A percentile compares a stretch with the other conserved stretches of the same genome.
Evolutionary conservation across 2,888 invertebrate species (phyloP).

Genomic region (Meloe dianella): DNA sequence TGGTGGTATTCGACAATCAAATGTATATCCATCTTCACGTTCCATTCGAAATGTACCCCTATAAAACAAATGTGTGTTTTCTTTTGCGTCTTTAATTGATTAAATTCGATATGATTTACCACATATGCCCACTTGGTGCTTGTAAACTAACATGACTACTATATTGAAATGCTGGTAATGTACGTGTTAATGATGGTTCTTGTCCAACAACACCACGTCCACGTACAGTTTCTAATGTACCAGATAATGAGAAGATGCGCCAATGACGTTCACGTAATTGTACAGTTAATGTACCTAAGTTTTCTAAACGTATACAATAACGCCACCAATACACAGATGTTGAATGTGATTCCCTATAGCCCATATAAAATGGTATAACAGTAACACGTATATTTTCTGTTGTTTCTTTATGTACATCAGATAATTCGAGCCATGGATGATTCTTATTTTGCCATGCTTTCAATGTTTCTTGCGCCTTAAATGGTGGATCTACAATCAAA

Average conservation of each 20-base stretch:
- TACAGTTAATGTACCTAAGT: slow-evolving; percentile 86
- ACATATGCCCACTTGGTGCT: slow-evolving; percentile 98
- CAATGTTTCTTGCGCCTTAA: slow-evolving; percentile 86
- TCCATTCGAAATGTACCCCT: slow-evolving; percentile 98
- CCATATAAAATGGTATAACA: slow-evolving; percentile 99
- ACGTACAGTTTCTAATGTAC: slow-evolving; percentile 91
- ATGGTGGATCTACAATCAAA: slow-evolving; percentile 78
- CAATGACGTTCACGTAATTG: slow-evolving; percentile 97
- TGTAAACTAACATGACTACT: slow-evolving; percentile 96
- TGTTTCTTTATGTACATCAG: slow-evolving; percentile 96
- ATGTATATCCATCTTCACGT: slow-evolving; percentile 94
- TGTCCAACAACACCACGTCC: slow-evolving; percentile 98
- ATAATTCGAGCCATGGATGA: slow-evolving; percentile 95
- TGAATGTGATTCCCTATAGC: slow-evolving; percentile 88
- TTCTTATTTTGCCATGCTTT: slow-evolving; percentile 97
- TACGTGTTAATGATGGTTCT: slow-evolving; percentile 89
- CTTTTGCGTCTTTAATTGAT: slow-evolving; percentile 14
- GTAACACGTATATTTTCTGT: slow-evolving; percentile 96
- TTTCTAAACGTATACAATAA: slow-evolving; percentile 96
- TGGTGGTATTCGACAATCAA: slow-evolving; percentile 97
- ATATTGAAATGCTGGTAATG: slow-evolving; percentile 95
- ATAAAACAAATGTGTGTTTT: slow-evolving; percentile 14
- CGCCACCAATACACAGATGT: slow-evolving; percentile 97
- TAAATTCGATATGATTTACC: slow-evolving; percentile 66
- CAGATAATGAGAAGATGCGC: slow-evolving; percentile 94